Evolutionary conservation across 2,797 vertebrate species (phyloP), one percentile per base, ranked within the genome.

Genomic region (Hirundo rustica): DNA sequence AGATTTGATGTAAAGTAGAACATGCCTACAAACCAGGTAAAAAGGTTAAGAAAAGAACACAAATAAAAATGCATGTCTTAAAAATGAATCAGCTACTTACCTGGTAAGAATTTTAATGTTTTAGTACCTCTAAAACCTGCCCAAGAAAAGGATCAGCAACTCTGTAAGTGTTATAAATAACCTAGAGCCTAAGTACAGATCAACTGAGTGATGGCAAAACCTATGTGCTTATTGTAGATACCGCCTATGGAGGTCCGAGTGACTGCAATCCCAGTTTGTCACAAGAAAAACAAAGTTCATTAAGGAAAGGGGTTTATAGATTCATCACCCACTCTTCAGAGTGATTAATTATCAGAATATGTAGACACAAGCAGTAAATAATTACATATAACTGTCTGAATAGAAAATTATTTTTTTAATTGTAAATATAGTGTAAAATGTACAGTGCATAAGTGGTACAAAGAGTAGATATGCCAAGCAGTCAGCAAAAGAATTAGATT

Each of bases 361-460:
- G 1, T 16, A 50, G 48, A 67, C 15, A 44, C 13, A 65, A 54
- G 3, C 4, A 57, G 27, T 45, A 83, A 45, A 61, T 72, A 92
- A 84, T 50, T 81, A 26, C n/a, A 38, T 47, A 27, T 29, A 72
- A 11, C 7, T 47, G 5, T n/a, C 23, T 61, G 65, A 86, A 40
- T 3, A 64, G 17, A 82, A 68, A 71, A 65, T 18, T 7, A 4
- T 30, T 16, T 26, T 48, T 64, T 44, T 6, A 82, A 53, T 55
- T 30, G 15, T 40, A 54, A 87, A 72, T 5, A 3, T 34, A n/a
- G 19, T 34, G 5, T 72, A 42, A 61, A 71, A 75, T 18, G 54
- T 16, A 14, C 4, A 54, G 9, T 19, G 9, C 7, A 8, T 3
- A 11, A 76, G 19, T 5, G 2, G 15, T 23, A 17, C 5, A n/a